These are phyloP conservation scores for Phyllotreta cruciferae DNA, from an alignment of 2,888 invertebrate species.

Conservation along the genomic window DNA sequence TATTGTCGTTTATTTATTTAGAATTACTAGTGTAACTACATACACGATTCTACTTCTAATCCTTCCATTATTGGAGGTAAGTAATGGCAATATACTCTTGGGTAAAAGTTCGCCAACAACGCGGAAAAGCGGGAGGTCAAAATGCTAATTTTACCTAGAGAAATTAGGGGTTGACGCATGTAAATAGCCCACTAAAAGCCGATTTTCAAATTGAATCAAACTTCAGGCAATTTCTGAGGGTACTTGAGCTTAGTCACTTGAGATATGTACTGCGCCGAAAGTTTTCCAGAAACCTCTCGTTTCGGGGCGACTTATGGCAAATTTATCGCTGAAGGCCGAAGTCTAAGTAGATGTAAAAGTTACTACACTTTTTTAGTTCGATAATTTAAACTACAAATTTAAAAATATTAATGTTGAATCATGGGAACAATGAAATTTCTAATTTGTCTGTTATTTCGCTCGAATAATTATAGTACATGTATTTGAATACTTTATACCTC, in stretches of 20 bases:
- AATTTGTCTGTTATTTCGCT: neutral
- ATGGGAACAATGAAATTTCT: too few species aligned
- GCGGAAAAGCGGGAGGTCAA: constrained; percentile 25
- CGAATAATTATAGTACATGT: neutral
- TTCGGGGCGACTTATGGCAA: too few species aligned
- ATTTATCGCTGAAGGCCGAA: too few species aligned
- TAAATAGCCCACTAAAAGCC: constrained; percentile 29
- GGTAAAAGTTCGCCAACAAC: constrained; percentile 12
- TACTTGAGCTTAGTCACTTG: constrained; percentile 1
- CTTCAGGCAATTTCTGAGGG: constrained; percentile 6
- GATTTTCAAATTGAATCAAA: constrained; percentile 30
- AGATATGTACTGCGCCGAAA: too few species aligned
- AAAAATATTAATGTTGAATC: too few species aligned
- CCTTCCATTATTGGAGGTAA: too few species aligned
- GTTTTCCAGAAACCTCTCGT: too few species aligned
- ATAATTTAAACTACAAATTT: too few species aligned
- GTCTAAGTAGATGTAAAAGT: too few species aligned
- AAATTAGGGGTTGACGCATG: constrained; percentile 30
- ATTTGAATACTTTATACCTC: neutral
- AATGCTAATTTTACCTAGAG: constrained; percentile 29
- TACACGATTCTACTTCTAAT: too few species aligned
- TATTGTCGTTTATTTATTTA: too few species aligned
- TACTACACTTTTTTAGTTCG: too few species aligned
- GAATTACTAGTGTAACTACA: neutral
- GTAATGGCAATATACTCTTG: neutral